Conservation (phyloP, 2,888 invertebrate species). For the Standfussiana lucernea region DNA sequence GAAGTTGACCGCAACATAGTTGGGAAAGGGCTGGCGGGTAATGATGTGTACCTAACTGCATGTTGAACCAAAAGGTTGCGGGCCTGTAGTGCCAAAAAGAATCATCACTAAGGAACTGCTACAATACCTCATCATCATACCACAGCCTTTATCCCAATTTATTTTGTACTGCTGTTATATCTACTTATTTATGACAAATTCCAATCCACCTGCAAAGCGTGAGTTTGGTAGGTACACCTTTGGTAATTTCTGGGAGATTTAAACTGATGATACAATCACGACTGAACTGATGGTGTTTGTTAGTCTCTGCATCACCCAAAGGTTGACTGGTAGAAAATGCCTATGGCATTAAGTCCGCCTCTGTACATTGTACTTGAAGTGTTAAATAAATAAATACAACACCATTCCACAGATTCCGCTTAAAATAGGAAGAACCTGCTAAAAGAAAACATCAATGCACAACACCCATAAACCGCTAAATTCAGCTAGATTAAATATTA, state of each 20-base stretch:
- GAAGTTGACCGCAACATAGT: not conserved
- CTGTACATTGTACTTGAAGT: too few species aligned
- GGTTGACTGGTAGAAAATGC: too few species aligned
- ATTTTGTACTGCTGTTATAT: not conserved
- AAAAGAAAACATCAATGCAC: conserved; percentile 8
- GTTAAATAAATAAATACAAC: too few species aligned
- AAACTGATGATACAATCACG: not conserved
- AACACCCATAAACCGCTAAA: conserved; percentile 28
- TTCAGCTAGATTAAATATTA: conserved; percentile 64
- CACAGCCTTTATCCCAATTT: not conserved
- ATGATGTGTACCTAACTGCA: not conserved
- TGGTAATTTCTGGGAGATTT: not conserved
- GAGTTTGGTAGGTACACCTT: not conserved
- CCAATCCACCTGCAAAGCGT: not conserved
- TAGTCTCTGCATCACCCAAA: too few species aligned
- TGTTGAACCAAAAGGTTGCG: not conserved
- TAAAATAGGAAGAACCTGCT: not conserved
- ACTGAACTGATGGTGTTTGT: too few species aligned
- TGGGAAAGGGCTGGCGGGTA: not conserved
- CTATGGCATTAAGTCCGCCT: too few species aligned
- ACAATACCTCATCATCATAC: not conserved
- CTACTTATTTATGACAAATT: not conserved
- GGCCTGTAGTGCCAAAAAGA: not conserved
- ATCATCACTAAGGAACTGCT: not conserved
- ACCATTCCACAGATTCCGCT: not conserved